Percentiles rank a stretch among this genome's conserved stretches.
These are phyloP conservation scores for Patella caerulea DNA, from an alignment of 2,888 invertebrate species.

Conservation along the genomic window DNA sequence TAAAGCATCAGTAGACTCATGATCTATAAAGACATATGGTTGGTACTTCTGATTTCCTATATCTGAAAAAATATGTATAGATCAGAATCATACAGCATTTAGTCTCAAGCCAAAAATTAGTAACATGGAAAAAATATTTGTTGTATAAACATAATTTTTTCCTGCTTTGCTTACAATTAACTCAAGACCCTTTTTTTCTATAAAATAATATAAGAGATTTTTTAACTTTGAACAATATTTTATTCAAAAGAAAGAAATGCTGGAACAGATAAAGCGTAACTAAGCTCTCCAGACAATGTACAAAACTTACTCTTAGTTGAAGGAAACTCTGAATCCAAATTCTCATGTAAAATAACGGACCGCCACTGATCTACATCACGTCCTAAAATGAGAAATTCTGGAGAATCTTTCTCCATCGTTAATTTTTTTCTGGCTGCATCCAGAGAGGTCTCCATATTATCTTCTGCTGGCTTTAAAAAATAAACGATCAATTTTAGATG, in stretches of 20 bases:
- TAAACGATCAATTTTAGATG: too few species aligned
- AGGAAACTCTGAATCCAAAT: neutral
- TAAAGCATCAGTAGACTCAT: conserved; percentile 24
- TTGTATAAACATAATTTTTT: too few species aligned
- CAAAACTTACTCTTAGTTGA: conserved; percentile 16
- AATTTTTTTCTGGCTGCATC: conserved; percentile 36
- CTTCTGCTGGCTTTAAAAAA: conserved; percentile 40
- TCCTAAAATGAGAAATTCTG: conserved; percentile 75
- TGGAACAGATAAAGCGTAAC: neutral
- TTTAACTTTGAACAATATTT: too few species aligned
- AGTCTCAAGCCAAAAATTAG: too few species aligned
- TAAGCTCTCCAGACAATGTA: neutral
- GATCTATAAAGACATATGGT: conserved; percentile 57
- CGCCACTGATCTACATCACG: conserved; percentile 79
- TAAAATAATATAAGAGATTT: too few species aligned
- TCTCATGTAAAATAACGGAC: conserved; percentile 49
- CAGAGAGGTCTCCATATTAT: conserved; percentile 49
- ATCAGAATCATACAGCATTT: too few species aligned
- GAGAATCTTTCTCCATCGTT: conserved; percentile 57
- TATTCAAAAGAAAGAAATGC: neutral
- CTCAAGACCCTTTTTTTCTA: too few species aligned
- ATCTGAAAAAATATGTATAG: neutral
- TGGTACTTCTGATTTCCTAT: conserved; percentile 70
- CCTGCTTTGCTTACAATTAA: too few species aligned
- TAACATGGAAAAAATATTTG: too few species aligned